Conservation (phyloP, 2,113 vertebrate genomes). For the Ondatra zibethicus region DNA sequence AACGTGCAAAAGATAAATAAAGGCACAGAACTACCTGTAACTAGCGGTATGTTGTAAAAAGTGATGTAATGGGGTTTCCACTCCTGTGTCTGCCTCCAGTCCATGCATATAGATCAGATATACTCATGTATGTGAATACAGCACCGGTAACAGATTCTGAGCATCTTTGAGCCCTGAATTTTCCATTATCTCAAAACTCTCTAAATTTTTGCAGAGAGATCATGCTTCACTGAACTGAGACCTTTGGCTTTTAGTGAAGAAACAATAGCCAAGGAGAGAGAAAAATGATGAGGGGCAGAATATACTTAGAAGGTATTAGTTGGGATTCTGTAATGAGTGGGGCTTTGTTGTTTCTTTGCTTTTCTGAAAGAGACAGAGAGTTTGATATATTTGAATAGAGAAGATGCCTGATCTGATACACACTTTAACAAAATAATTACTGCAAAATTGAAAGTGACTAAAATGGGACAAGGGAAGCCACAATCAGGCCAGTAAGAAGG, state of each 20-base stretch:
- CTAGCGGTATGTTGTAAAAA: background rate
- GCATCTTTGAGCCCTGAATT: background rate
- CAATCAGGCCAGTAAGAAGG: accelerated
- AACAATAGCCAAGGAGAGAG: background rate
- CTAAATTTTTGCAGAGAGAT: background rate
- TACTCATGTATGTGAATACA: background rate
- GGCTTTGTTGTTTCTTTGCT: background rate
- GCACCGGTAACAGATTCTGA: background rate
- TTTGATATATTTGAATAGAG: background rate
- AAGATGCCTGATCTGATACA: background rate
- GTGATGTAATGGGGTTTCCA: background rate
- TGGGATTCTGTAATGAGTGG: background rate
- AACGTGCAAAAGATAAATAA: conserved; percentile 13
- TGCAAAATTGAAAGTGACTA: background rate
- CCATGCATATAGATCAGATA: background rate
- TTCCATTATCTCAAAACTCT: background rate
- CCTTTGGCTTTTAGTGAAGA: background rate
- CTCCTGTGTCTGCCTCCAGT: background rate
- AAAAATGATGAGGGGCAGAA: background rate
- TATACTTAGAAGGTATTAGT: background rate
- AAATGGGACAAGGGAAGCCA: background rate
- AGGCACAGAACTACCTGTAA: background rate
- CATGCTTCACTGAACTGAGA: background rate
- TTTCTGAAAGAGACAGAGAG: background rate
- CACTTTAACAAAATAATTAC: background rate